phyloP scores from a whole-genome alignment of 2,888 invertebrate genomes.

The Oscheius sp. region DNA sequence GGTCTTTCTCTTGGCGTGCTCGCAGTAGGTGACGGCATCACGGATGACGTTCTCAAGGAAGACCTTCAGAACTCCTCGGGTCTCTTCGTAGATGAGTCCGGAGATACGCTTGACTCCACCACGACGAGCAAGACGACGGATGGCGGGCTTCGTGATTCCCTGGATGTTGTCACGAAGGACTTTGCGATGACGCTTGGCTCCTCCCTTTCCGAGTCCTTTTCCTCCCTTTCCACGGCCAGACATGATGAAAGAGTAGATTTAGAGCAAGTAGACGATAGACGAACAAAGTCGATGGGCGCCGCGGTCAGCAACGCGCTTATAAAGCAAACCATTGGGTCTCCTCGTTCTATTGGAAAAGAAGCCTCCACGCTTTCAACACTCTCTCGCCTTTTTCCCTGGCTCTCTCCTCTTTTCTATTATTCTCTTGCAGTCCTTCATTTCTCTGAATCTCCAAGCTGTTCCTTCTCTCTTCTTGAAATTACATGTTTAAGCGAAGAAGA shows the following conservation, averaged over 20 bases:
- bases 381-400: background rate
- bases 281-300: background rate
- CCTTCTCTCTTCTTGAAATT: too few relatives aligned
- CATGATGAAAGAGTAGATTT: constrained; percentile 30
- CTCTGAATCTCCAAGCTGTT: too few relatives aligned
- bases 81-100: constrained; percentile 63
- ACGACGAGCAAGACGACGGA: constrained; percentile 73
- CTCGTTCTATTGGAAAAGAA: background rate
- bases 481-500: too few relatives aligned
- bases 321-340: background rate
- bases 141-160: constrained; percentile 74
- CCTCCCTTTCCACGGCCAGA: constrained; percentile 38
- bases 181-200: constrained; percentile 84
- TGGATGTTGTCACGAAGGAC: constrained; percentile 76
- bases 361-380: background rate
- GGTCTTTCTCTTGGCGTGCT: constrained; percentile 87
- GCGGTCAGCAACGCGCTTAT: background rate
- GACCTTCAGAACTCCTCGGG: constrained; percentile 59
- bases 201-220: constrained; percentile 80
- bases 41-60: constrained; percentile 84
- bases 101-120: constrained; percentile 71
- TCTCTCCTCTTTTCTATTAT: too few relatives aligned
- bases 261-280: background rate
- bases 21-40: constrained; percentile 86
- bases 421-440: too few relatives aligned